phyloP scores from a whole-genome alignment of 2,888 invertebrate species.

The Dilophus febrilis region DNA sequence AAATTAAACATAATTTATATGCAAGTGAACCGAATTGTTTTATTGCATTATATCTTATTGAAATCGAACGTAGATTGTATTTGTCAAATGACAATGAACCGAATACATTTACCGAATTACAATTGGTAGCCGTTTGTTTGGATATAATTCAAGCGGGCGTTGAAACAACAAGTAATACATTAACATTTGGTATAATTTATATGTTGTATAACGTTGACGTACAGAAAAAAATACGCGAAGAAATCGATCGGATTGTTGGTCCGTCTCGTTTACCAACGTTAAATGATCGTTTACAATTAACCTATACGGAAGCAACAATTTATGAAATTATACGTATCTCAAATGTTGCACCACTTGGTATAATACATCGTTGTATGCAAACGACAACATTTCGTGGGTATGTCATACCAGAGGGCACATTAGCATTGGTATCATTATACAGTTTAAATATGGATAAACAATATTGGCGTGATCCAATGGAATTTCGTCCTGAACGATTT shows the following conservation, averaged over 20 bases:
- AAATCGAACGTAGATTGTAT: conserved; percentile 26
- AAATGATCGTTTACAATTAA: conserved; percentile 32
- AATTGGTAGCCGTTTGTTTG: conserved; percentile 36
- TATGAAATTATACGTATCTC: conserved; percentile 33
- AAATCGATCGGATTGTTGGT: conserved; percentile 30
- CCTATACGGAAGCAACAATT: conserved; percentile 37
- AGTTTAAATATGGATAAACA: conserved; percentile 34
- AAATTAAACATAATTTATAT: conserved; percentile 32
- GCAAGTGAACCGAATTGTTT: conserved; percentile 21
- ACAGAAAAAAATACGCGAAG: conserved; percentile 33
- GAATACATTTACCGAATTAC: conserved; percentile 29
- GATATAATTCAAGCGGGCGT: conserved; percentile 44
- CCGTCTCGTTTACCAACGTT: conserved; percentile 27
- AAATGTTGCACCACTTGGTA: conserved; percentile 28
- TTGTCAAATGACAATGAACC: conserved; percentile 11
- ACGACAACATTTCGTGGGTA: conserved; percentile 30
- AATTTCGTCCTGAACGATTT: conserved; percentile 45
- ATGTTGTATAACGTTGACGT: conserved; percentile 37
- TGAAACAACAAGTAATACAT: conserved; percentile 35
- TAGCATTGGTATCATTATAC: conserved; percentile 36
- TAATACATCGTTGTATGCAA: conserved; percentile 18
- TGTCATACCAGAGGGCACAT: conserved; percentile 34
- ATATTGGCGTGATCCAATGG: conserved; percentile 39
- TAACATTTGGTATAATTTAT: conserved; percentile 36
- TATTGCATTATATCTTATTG: conserved; percentile 35